A percentile compares a stretch with the other conserved stretches of the same genome.
Evolutionary conservation across 2,797 vertebrate genomes (phyloP).

Genomic region (Synanceia verrucosa): DNA sequence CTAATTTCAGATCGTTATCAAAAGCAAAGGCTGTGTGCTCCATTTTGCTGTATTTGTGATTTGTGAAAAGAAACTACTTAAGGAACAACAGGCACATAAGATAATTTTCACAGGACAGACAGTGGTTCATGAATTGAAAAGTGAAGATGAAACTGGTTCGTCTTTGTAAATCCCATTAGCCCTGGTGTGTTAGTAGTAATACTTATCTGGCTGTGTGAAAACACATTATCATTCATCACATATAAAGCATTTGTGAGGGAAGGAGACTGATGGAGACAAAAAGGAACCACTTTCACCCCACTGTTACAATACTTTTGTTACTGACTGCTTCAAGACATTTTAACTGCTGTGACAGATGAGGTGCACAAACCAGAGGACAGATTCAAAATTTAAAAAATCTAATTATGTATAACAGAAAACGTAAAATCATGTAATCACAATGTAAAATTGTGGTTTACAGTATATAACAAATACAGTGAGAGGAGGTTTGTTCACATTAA

Average conservation of each 20-base stretch:
- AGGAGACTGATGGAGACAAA: neutral
- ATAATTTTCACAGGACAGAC: constrained; percentile 25
- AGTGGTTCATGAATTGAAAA: constrained; percentile 14
- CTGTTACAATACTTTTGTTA: neutral
- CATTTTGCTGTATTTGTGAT: constrained; percentile 12
- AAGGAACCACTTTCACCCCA: constrained; percentile 15
- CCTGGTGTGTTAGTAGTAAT: constrained; percentile 25
- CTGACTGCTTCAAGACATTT: neutral
- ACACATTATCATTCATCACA: neutral
- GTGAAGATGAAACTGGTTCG: constrained; percentile 20
- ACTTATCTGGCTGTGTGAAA: constrained; percentile 26
- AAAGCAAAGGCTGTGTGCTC: constrained; percentile 35
- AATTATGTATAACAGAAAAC: neutral
- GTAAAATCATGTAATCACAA: too few species aligned
- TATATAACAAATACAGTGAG: constrained; percentile 13
- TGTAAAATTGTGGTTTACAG: constrained; percentile 38
- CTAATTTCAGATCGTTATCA: neutral
- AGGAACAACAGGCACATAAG: constrained; percentile 23
- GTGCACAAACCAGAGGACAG: constrained; percentile 1
- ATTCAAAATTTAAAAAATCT: neutral
- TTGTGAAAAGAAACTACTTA: constrained; percentile 9
- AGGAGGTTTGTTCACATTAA: constrained; percentile 47
- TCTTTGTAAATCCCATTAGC: constrained; percentile 16
- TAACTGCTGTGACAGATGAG: neutral
- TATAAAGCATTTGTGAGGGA: neutral